phyloP scores from a whole-genome alignment of 2,797 vertebrate species.

The Xiphorhynchus erythropygius region DNA sequence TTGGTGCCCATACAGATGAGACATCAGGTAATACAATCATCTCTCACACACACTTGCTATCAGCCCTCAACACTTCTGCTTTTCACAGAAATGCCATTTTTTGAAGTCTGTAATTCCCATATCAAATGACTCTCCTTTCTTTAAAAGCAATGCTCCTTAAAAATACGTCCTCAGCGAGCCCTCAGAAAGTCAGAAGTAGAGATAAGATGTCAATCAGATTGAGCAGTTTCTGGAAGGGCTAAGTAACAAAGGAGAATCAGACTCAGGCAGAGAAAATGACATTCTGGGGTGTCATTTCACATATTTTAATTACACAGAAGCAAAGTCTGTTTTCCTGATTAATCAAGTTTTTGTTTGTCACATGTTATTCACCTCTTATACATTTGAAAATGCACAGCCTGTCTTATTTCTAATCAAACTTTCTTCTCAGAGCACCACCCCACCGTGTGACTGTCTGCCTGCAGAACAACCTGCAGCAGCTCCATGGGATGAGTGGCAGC shows the following conservation, averaged over 20 bases:
- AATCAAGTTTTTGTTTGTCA: background rate
- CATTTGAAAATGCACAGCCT: background rate
- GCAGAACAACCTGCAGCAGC: background rate
- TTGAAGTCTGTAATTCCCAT: constrained; percentile 35
- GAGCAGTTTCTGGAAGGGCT: background rate
- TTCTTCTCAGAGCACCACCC: background rate
- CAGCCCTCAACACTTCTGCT: background rate
- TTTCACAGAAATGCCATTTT: background rate
- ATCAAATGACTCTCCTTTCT: constrained; percentile 21
- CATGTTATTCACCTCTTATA: background rate
- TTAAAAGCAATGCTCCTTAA: constrained; percentile 16
- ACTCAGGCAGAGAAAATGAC: background rate
- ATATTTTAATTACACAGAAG: background rate
- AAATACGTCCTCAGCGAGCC: background rate
- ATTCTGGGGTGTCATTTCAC: background rate
- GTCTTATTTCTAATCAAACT: background rate
- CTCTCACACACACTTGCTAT: background rate
- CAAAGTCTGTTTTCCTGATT: background rate
- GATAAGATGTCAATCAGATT: constrained; percentile 17
- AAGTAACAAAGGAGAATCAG: background rate
- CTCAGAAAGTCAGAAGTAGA: background rate
- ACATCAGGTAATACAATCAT: background rate
- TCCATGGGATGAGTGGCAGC: background rate
- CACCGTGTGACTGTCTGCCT: background rate
- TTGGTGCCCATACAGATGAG: background rate